phyloP scores from a whole-genome alignment of 2,797 vertebrate species.

The Muscicapa striata region DNA sequence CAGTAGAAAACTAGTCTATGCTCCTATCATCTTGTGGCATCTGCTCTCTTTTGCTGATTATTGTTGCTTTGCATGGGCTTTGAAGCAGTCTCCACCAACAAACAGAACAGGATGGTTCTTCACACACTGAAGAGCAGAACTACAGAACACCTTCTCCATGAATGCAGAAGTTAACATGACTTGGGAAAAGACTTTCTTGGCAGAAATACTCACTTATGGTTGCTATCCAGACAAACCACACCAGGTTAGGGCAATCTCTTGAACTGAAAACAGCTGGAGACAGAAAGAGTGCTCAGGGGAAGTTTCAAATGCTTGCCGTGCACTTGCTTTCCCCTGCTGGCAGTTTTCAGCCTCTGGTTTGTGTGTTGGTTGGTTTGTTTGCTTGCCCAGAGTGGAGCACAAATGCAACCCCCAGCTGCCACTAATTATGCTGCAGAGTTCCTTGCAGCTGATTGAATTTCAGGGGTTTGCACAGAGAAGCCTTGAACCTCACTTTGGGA shows the following conservation, averaged over 20 bases:
- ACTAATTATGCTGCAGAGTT: neutral
- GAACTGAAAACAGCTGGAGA: neutral
- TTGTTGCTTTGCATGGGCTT: neutral
- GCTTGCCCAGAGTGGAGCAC: neutral
- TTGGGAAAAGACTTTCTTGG: neutral
- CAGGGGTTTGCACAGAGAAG: neutral
- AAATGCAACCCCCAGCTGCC: neutral
- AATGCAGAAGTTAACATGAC: neutral
- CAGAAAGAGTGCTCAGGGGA: neutral
- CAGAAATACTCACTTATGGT: neutral
- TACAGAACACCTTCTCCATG: accelerated
- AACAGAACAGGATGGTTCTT: neutral
- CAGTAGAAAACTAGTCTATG: neutral
- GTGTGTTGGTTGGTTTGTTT: neutral
- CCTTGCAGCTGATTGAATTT: neutral
- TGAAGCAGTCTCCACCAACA: neutral
- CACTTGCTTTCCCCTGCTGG: neutral
- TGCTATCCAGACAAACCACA: neutral
- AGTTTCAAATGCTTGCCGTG: neutral
- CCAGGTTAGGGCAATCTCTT: neutral
- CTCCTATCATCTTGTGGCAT: neutral
- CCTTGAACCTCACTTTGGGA: neutral
- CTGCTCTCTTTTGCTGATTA: neutral
- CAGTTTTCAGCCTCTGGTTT: neutral
- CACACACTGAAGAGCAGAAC: neutral